Evolutionary conservation across 2,113 vertebrate genomes (phyloP), one percentile per base, ranked within the genome.

Genomic region (Notarius quadriscutis): DNA sequence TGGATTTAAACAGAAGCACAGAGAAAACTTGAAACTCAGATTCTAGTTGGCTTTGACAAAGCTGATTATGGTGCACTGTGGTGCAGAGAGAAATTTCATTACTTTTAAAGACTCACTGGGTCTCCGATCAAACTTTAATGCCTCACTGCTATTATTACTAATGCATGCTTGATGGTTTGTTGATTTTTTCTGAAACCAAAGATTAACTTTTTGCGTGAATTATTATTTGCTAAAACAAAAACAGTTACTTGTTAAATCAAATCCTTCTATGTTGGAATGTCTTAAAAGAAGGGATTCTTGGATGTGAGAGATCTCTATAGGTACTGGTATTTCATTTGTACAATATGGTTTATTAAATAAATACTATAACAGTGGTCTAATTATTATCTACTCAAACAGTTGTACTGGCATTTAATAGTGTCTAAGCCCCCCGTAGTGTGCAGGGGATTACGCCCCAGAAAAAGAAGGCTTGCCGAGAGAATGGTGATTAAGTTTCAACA

Each of bases 401-500:
- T 67, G 67, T 72, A 81, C 80, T 79, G 63, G 65, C 74, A 87
- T 90, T 90, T 88, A 86, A 86, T 63, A 75, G 50, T 69, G 84
- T 88, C 86, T 83, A 77, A 85, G 51, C 77, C 85, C 88, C 86
- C 89, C 67, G 27, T 75, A 85, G 82, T 88, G 71, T 75, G 85
- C 78, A 85, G 87, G 82, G 88, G 90, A 91, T 93, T 92, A 90
- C 84, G 89, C 86, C 90, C 88, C 65, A 87, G 91, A 92, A 89
- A 92, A 93, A 90, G 93, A 88, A 86, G 86, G 90, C 92, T 58
- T 90, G 91, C 92, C 53, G 89, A 89, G 92, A 91, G 89, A 89
- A 89, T 30, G 67, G 93, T 95, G 95, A 95, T 95, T 95, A 95
- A 95, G 92, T 93, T 92, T 91, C 89, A 92, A 92, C 91, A 93